Evolutionary conservation across 2,113 vertebrate genomes (phyloP), one percentile per base, ranked within the genome.

Genomic region (Ondatra zibethicus): DNA sequence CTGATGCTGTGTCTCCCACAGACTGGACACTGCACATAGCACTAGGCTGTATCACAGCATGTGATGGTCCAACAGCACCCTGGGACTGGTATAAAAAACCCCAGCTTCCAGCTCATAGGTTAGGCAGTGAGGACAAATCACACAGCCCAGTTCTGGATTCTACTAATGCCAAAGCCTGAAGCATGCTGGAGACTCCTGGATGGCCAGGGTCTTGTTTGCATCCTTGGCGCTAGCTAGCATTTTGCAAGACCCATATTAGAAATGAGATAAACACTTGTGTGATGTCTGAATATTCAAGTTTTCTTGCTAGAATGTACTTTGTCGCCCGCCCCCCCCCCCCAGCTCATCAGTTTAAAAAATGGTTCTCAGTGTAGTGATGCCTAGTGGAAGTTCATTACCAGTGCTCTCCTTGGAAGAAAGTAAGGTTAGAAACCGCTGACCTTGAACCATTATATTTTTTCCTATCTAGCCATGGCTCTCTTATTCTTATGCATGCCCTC

Each of bases 21-120:
- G 7, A 65, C 52, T 0, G 6, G 50, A 19, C 39, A 14, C 2
- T 0, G 16, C 19, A 52, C 0, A 0, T 11, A 50, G 61, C 13
- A 17, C 61, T 27, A 8, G 31, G 52, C 29, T 0, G 4, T 0
- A 8, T n/a, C 29, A 84, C 58, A 1, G 39, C 13, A 0, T 9
- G 25, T 4, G 10, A 29, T 7, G 65, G 4, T 3, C 70, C 68
- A 50, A n/a, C 16, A 47, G 11, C 36, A 66, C 50, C 39, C 77
- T 0, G 3, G 0, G 25, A 85, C 75, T 25, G 36, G 36, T 55
- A 70, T 29, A 0, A 7, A 5, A 81, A 68, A 5, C 33, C 25
- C 19, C n/a, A 31, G 66, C 19, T 61, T 68, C 36, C 27, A 31
- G 23, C 13, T 45, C 36, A 3, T 0, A 14, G 65, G 17, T 0